Percentiles rank a stretch among this genome's conserved stretches.
phyloP scores from a whole-genome alignment of 2,113 vertebrate genomes.

The Turdus rufiventris region DNA sequence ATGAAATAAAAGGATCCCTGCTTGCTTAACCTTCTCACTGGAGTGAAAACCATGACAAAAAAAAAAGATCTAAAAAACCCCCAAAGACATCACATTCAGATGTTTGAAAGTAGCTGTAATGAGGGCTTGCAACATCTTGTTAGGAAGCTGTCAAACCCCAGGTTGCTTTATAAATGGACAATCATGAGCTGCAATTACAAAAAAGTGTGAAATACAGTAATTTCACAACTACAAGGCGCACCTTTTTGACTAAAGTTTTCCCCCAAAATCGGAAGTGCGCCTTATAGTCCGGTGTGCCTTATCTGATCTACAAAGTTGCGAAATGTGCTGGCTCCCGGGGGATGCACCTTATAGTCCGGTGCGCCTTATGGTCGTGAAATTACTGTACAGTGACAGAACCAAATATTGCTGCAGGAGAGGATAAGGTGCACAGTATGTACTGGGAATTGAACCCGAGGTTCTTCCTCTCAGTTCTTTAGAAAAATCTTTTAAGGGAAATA shows the following conservation, averaged over 20 bases:
- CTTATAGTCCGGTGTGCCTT: no score
- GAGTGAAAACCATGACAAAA: slow-evolving; percentile 4
- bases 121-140: slow-evolving; percentile 39
- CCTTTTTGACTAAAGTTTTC: no score
- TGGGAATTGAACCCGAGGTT: background rate
- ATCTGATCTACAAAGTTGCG: no score
- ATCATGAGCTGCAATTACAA: slow-evolving; percentile 27
- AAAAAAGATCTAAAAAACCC: background rate
- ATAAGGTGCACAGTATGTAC: background rate
- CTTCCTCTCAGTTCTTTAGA: background rate
- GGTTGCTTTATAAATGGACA: slow-evolving; percentile 46
- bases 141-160: slow-evolving; percentile 47
- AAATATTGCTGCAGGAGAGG: slow-evolving; percentile 23
- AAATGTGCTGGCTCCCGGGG: no score
- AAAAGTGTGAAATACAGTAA: slow-evolving; percentile 3
- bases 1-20: slow-evolving; percentile 29
- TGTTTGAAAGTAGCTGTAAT: slow-evolving; percentile 45
- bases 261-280: no score
- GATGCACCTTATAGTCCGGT: no score
- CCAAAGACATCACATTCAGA: slow-evolving; percentile 1
- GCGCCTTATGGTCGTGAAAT: no score
- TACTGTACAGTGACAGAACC: background rate
- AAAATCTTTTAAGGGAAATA: background rate
- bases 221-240: no score
- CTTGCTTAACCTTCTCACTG: slow-evolving; percentile 44